These are phyloP conservation scores for Pseudomyrmex dendroicus DNA, from an alignment of 1,140 invertebrate genomes.

Conservation along the genomic window DNA sequence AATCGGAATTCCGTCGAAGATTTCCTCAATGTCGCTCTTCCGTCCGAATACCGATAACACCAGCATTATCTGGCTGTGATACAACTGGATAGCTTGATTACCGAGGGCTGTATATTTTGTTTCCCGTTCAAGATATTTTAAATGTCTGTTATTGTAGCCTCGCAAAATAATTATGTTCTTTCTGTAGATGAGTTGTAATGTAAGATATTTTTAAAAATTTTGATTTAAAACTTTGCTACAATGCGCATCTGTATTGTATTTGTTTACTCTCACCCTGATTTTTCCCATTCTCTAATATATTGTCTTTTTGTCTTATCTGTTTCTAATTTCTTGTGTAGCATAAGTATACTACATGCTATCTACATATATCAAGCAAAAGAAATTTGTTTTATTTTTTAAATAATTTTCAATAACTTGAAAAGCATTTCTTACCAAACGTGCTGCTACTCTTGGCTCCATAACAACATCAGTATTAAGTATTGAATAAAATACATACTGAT, in stretches of 20 bases:
- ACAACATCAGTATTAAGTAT: conserved; percentile 72
- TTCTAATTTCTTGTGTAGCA: conserved; percentile 64
- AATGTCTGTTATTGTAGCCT: conserved; percentile 75
- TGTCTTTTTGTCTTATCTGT: conserved; percentile 49
- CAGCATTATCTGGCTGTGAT: conserved; percentile 53
- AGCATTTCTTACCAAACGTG: conserved; percentile 44
- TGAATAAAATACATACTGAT: conserved; percentile 74
- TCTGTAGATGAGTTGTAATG: conserved; percentile 53
- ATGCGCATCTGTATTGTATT: not conserved
- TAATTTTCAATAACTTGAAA: not conserved
- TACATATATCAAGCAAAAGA: conserved; percentile 25
- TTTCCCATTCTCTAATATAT: conserved; percentile 66
- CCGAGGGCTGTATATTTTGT: conserved; percentile 58
- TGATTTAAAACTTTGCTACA: not conserved
- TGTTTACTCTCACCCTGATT: conserved; percentile 66
- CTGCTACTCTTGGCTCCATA: conserved; percentile 63
- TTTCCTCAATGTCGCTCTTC: conserved; percentile 68
- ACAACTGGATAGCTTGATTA: conserved; percentile 54
- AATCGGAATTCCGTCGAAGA: conserved; percentile 66
- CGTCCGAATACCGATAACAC: conserved; percentile 73
- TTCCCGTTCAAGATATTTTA: conserved; percentile 71
- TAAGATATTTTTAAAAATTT: not conserved
- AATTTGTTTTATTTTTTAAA: not conserved
- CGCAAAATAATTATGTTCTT: conserved; percentile 71
- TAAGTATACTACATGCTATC: conserved; percentile 69